Evolutionary conservation across 1,140 invertebrate genomes (phyloP).

Genomic region (Hydropsyche tenuis): DNA sequence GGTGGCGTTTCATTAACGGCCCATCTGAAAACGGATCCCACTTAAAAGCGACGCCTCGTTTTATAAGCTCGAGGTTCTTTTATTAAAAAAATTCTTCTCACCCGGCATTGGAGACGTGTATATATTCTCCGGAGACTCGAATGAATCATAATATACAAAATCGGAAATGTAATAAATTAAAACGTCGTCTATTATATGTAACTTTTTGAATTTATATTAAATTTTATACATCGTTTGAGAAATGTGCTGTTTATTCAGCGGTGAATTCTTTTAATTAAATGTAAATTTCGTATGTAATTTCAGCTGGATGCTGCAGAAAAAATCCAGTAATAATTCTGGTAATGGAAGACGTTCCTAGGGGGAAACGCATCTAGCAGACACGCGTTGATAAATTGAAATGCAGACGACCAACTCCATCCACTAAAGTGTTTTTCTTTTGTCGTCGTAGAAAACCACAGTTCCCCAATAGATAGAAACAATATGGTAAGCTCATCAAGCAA

Average conservation of each 20-base stretch:
- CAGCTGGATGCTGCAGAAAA: too few relatives aligned
- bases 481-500: too few relatives aligned
- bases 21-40: slow-evolving; percentile 23
- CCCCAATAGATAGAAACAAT: too few relatives aligned
- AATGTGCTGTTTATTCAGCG: too few relatives aligned
- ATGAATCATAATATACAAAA: neutral
- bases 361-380: neutral
- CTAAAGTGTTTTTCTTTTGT: slow-evolving; percentile 27
- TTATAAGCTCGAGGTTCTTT: neutral
- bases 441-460: neutral
- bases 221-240: too few relatives aligned
- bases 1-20: neutral
- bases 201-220: too few relatives aligned
- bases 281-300: too few relatives aligned
- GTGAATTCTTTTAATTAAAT: too few relatives aligned
- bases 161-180: too few relatives aligned
- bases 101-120: neutral
- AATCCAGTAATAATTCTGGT: slow-evolving; percentile 1
- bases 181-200: too few relatives aligned
- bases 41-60: slow-evolving; percentile 19
- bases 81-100: neutral
- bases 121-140: neutral
- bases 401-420: slow-evolving; percentile 1
- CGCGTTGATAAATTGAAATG: slow-evolving; percentile 33
- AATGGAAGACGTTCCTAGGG: slow-evolving; percentile 7